Percentiles rank a stretch among this genome's conserved stretches.
Evolutionary conservation across 2,888 invertebrate species (phyloP).

Genomic region (Hyalella azteca): DNA sequence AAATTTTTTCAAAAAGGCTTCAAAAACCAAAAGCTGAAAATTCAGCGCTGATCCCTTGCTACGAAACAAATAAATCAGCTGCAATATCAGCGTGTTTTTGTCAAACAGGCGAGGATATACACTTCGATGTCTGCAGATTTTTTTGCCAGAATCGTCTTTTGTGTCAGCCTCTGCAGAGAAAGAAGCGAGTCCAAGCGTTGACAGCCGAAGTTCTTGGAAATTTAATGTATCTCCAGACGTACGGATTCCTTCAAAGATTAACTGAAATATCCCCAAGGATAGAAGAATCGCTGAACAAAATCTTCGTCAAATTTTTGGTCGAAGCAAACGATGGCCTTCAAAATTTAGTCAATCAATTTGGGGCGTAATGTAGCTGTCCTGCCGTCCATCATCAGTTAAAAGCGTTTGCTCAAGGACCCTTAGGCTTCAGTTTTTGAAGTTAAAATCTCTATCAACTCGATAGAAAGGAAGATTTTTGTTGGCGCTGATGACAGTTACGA

Average conservation of each 20-base stretch:
- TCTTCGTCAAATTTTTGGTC: neutral
- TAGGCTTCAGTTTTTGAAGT: neutral
- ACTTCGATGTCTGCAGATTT: too few relatives aligned
- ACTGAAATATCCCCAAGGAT: neutral
- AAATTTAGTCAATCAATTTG: conserved; percentile 5
- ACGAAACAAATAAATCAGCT: too few relatives aligned
- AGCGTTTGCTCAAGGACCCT: neutral
- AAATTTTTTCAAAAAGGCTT: too few relatives aligned
- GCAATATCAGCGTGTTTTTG: too few relatives aligned
- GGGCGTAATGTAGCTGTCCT: neutral
- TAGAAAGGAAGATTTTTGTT: too few relatives aligned
- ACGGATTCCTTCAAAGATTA: conserved; percentile 16
- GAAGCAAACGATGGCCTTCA: neutral
- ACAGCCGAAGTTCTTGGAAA: neutral
- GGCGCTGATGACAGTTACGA: too few relatives aligned
- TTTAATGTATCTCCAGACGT: conserved; percentile 8
- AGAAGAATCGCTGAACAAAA: neutral
- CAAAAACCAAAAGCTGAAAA: too few relatives aligned
- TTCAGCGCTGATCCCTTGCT: too few relatives aligned
- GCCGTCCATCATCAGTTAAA: neutral
- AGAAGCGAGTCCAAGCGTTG: neutral
- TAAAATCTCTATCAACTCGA: neutral
- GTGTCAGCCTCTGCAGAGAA: neutral
- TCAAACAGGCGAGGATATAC: too few relatives aligned
- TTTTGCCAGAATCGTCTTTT: neutral